Percentiles rank a stretch among this genome's conserved stretches.
These are phyloP conservation scores for Blera fallax DNA, from an alignment of 2,888 invertebrate species.

Conservation along the genomic window DNA sequence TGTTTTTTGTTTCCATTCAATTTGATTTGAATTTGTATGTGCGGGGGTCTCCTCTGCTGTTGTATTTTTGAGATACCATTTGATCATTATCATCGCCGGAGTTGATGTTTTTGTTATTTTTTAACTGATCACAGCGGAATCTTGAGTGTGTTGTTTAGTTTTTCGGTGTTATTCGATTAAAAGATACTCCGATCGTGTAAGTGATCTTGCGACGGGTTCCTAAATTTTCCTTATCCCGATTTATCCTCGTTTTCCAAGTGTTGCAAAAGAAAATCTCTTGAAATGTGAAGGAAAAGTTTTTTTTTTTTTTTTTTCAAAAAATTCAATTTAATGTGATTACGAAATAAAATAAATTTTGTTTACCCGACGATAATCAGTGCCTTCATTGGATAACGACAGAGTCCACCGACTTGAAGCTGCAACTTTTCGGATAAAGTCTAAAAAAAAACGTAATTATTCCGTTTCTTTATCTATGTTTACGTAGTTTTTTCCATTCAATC, in stretches of 20 bases:
- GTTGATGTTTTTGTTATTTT: constrained; percentile 29
- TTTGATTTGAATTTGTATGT: constrained; percentile 33
- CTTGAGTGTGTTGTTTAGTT: constrained; percentile 7
- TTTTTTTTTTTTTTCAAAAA: too few relatives aligned
- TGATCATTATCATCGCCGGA: constrained; percentile 16
- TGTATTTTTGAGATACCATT: constrained; percentile 45
- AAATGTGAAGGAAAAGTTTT: constrained; percentile 54
- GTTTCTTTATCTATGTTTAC: neutral
- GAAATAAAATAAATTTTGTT: constrained; percentile 12
- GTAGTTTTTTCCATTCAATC: constrained; percentile 26
- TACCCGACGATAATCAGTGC: constrained; percentile 9
- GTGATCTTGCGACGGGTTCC: constrained; percentile 48
- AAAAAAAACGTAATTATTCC: constrained; percentile 44
- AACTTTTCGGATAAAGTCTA: constrained; percentile 58
- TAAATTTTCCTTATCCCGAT: constrained; percentile 21
- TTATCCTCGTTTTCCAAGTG: neutral
- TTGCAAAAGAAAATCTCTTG: constrained; percentile 38
- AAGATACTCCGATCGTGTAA: constrained; percentile 17
- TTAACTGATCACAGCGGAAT: constrained; percentile 3
- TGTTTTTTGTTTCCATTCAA: neutral
- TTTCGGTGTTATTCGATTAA: neutral
- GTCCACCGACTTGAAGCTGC: constrained; percentile 16
- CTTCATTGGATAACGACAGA: constrained; percentile 48
- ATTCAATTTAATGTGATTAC: constrained; percentile 3
- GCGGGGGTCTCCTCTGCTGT: neutral